A percentile compares a stretch with the other conserved stretches of the same genome.
Evolutionary conservation across 1,140 invertebrate genomes (phyloP).

Genomic region (Listronotus oregonensis): DNA sequence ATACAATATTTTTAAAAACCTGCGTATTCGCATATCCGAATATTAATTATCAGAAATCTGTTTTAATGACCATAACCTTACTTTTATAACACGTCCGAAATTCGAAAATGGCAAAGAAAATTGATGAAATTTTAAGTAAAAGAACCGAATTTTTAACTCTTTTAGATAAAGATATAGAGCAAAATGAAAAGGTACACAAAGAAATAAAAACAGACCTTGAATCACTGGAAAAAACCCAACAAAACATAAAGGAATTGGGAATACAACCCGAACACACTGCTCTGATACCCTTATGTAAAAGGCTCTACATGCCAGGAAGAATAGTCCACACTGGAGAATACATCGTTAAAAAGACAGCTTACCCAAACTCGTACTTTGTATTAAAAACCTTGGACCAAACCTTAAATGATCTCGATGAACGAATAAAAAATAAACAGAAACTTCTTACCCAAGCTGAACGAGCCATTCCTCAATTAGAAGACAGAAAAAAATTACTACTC

Average conservation of each 20-base stretch:
- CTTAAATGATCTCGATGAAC: constrained; percentile 29
- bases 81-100: background rate
- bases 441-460: constrained; percentile 35
- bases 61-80: background rate
- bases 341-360: constrained; percentile 36
- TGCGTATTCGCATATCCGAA: too few relatives aligned
- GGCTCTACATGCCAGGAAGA: constrained; percentile 41
- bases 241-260: constrained; percentile 37
- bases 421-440: constrained; percentile 33
- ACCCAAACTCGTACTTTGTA: constrained; percentile 39
- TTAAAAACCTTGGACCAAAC: constrained; percentile 43
- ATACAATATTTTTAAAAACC: too few relatives aligned
- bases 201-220: constrained; percentile 24
- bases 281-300: constrained; percentile 44
- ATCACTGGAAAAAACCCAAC: constrained; percentile 29
- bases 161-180: constrained; percentile 39
- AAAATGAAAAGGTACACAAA: constrained; percentile 29
- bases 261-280: constrained; percentile 40
- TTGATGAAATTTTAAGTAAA: constrained; percentile 31
- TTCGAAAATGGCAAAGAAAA: background rate
- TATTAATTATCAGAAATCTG: background rate
- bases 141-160: constrained; percentile 35
- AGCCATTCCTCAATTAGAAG: constrained; percentile 36
- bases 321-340: constrained; percentile 48
- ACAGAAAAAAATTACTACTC: constrained; percentile 40